Evolutionary conservation across 2,797 vertebrate genomes (phyloP).

Genomic region (Limnodromus scolopaceus): DNA sequence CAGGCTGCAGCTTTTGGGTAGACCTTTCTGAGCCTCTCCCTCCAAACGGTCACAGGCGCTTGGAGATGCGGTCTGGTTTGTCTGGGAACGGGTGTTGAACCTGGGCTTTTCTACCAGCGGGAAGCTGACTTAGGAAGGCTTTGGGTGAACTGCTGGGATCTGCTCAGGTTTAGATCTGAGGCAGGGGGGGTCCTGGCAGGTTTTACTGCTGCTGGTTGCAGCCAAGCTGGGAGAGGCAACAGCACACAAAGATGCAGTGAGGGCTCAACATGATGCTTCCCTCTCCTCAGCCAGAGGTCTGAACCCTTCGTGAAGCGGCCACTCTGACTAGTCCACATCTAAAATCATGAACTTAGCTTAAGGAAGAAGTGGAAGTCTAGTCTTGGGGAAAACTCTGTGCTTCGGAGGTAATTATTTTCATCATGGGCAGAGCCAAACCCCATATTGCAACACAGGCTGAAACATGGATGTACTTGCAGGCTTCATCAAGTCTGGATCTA

Average conservation of each 20-base stretch:
- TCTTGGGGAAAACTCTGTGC: not conserved
- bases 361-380: not conserved
- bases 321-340: not conserved
- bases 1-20: not conserved
- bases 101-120: not conserved
- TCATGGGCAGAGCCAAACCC: not conserved
- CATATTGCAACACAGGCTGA: not conserved
- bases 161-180: not conserved
- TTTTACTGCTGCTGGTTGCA: not conserved
- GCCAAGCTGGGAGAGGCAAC: not conserved
- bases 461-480: not conserved
- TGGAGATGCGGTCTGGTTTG: not conserved
- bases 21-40: not conserved
- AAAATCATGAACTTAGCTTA: not conserved
- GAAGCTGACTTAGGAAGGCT: not conserved
- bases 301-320: not conserved
- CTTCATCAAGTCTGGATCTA: not conserved
- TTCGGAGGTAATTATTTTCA: not conserved
- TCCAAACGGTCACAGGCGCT: fast-evolving
- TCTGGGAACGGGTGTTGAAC: not conserved
- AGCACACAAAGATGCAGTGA: not conserved
- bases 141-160: not conserved
- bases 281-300: not conserved
- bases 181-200: not conserved
- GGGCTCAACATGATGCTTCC: not conserved